Percentiles rank a stretch among this genome's conserved stretches.
phyloP scores from a whole-genome alignment of 2,797 vertebrate species.

The Lepus townsendii region DNA sequence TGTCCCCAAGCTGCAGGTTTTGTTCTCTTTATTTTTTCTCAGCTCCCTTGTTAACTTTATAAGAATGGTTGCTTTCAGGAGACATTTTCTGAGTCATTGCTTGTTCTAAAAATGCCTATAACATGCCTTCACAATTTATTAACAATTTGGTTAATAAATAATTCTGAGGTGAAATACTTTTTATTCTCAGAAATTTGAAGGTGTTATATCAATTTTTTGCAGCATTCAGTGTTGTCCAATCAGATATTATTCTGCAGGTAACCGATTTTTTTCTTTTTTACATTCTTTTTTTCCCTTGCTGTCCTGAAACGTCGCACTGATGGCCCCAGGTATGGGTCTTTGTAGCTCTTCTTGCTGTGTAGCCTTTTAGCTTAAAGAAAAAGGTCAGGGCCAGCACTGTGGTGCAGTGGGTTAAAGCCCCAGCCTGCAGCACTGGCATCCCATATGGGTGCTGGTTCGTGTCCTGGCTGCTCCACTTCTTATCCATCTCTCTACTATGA shows the following conservation, averaged over 20 bases:
- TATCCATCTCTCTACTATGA: no score
- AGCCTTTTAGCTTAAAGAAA: background rate
- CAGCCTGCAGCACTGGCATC: no score
- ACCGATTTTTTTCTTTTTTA: background rate
- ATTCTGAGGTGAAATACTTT: background rate
- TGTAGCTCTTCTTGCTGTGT: background rate
- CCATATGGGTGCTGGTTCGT: no score
- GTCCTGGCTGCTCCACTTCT: no score
- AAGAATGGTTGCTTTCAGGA: background rate
- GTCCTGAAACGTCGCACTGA: background rate
- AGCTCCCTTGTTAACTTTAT: no score
- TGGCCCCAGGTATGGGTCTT: background rate
- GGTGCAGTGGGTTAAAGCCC: no score
- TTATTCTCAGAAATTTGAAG: background rate
- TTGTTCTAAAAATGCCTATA: background rate
- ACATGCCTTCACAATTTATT: background rate
- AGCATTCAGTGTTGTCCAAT: background rate
- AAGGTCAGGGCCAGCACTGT: background rate
- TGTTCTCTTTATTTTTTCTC: no score
- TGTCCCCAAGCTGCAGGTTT: no score
- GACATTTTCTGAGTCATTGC: background rate
- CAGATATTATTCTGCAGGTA: background rate
- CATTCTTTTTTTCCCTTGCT: background rate
- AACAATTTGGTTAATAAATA: background rate
- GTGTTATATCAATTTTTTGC: no score